Evolutionary conservation across 1,140 invertebrate species (phyloP).

Genomic region (Drosophila paulistorum): DNA sequence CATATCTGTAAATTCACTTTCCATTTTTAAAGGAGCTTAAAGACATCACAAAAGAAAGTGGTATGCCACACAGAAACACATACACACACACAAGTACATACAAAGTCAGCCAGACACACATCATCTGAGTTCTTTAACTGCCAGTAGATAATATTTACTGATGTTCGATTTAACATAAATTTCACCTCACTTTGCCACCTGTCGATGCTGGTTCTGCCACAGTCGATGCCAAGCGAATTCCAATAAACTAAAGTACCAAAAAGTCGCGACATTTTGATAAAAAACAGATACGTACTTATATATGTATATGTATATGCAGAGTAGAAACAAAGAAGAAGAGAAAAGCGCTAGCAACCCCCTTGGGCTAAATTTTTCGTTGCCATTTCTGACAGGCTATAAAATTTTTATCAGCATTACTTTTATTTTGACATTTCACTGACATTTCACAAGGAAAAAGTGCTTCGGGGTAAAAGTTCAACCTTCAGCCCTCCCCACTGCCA

Average conservation of each 20-base stretch:
- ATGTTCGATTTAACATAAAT: constrained; percentile 78
- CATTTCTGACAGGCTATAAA: constrained; percentile 80
- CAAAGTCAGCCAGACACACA: constrained; percentile 23
- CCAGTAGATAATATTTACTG: constrained; percentile 49
- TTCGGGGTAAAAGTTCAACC: constrained; percentile 40
- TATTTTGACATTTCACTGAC: constrained; percentile 80
- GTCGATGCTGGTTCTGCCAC: constrained; percentile 30
- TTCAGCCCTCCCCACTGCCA: constrained; percentile 1
- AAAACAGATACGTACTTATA: constrained; percentile 34
- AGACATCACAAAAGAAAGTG: constrained; percentile 38
- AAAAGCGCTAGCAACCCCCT: constrained; percentile 36
- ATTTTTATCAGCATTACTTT: constrained; percentile 82
- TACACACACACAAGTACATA: no score
- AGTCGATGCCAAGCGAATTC: constrained; percentile 63
- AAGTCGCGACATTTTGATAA: constrained; percentile 76
- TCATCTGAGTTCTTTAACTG: constrained; percentile 63
- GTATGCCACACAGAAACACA: constrained; percentile 37
- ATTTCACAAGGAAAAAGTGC: constrained; percentile 65
- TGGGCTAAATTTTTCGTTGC: constrained; percentile 43
- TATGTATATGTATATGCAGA: neutral
- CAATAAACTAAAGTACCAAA: constrained; percentile 78
- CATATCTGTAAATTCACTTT: neutral
- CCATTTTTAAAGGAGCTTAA: constrained; percentile 62
- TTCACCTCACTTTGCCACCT: constrained; percentile 50
- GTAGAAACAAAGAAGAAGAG: constrained; percentile 21